A percentile compares a stretch with the other conserved stretches of the same genome.
Conservation (phyloP, 2,888 invertebrate genomes). For the Nomada fucata region DNA sequence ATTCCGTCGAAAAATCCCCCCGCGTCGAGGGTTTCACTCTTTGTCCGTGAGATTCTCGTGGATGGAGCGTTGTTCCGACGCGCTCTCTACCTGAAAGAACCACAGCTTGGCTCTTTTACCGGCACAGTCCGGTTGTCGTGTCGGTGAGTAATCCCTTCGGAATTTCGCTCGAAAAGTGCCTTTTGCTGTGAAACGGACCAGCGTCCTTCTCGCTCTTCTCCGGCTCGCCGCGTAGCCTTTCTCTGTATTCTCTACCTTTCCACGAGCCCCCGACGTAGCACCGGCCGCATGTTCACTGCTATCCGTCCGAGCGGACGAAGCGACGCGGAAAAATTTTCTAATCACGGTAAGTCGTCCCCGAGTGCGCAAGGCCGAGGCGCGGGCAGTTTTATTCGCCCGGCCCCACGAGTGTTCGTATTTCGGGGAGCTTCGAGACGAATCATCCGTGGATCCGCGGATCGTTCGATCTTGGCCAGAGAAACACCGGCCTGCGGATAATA, state of each 20-base stretch:
- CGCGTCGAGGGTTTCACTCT: conserved; percentile 48
- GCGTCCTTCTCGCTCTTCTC: conserved; percentile 19
- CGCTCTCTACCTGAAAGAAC: conserved; percentile 50
- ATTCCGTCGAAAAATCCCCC: conserved; percentile 36
- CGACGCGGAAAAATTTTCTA: conserved; percentile 14
- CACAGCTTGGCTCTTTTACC: conserved; percentile 44
- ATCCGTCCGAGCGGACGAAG: neutral
- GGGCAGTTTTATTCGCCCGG: neutral
- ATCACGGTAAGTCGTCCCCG: neutral
- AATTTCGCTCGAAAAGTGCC: conserved; percentile 77
- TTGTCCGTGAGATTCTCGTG: conserved; percentile 43
- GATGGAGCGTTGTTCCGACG: conserved; percentile 43
- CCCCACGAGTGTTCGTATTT: neutral
- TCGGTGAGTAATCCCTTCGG: conserved; percentile 74
- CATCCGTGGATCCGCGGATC: conserved; percentile 14
- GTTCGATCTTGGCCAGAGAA: conserved; percentile 56
- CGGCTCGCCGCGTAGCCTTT: neutral
- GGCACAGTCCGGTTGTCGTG: conserved; percentile 42
- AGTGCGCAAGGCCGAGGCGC: conserved; percentile 21
- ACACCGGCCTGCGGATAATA: conserved; percentile 71
- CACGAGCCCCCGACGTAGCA: conserved; percentile 4
- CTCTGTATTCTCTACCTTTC: conserved; percentile 20
- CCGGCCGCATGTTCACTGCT: neutral
- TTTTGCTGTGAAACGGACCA: conserved; percentile 51
- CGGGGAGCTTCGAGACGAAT: neutral